Evolutionary conservation across 2,113 vertebrate genomes (phyloP).

Genomic region (Fulica atra): DNA sequence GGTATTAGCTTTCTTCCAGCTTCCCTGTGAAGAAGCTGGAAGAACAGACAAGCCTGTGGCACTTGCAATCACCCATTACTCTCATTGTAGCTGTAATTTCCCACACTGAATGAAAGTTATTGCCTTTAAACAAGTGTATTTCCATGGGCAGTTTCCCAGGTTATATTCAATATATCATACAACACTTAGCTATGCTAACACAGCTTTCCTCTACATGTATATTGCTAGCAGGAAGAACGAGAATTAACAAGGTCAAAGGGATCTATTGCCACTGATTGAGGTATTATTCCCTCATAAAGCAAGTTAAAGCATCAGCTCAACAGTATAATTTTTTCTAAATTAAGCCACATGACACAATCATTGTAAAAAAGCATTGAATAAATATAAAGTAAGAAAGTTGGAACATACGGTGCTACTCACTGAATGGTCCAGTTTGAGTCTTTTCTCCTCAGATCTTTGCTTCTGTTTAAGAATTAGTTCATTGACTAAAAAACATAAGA

Average conservation of each 20-base stretch:
- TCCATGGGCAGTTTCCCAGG: not conserved
- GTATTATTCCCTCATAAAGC: not conserved
- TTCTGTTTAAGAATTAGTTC: conserved; percentile 99
- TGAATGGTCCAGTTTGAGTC: conserved; percentile 96
- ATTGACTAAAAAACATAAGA: conserved; percentile 83
- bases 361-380: not conserved
- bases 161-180: not conserved
- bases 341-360: not conserved
- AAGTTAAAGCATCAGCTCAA: not conserved
- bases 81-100: not conserved
- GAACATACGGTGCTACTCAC: conserved; percentile 92
- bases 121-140: not conserved
- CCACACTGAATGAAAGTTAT: not conserved
- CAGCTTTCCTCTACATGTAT: not conserved
- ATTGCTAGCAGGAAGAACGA: not conserved
- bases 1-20: not conserved
- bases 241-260: not conserved
- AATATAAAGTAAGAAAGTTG: conserved; percentile 74
- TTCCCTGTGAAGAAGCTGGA: not conserved
- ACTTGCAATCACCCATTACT: not conserved
- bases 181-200: not conserved
- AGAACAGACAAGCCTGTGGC: not conserved
- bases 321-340: not conserved
- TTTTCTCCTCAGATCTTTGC: conserved; percentile 95
- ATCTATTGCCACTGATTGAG: not conserved